These are phyloP conservation scores for Andrena hattorfiana DNA, from an alignment of 2,888 invertebrate species.

Conservation along the genomic window DNA sequence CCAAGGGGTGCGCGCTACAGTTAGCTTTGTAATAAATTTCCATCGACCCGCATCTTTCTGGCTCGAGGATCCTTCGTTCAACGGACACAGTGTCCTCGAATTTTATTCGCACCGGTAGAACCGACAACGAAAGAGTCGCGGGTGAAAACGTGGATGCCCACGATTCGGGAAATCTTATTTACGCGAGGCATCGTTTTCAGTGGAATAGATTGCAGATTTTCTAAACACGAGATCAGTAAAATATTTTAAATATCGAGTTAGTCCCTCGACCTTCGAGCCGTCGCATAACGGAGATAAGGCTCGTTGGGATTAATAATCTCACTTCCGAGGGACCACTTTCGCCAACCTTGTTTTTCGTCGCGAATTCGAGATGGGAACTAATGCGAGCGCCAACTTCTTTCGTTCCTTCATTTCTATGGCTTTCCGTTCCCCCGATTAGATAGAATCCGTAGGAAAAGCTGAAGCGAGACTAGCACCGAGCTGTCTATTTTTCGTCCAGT, in stretches of 20 bases:
- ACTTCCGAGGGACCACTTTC: slow-evolving; percentile 58
- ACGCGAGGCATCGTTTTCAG: not conserved
- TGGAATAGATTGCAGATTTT: not conserved
- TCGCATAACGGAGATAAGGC: slow-evolving; percentile 34
- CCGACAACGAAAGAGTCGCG: not conserved
- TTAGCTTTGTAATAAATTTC: not conserved
- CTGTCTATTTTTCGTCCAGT: not conserved
- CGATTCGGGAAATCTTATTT: not conserved
- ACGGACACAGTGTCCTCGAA: not conserved
- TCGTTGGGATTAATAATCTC: slow-evolving; percentile 55
- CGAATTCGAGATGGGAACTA: slow-evolving; percentile 16
- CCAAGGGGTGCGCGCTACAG: slow-evolving; percentile 13
- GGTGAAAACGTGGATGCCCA: not conserved
- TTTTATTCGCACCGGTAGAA: not conserved
- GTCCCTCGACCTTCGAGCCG: not conserved
- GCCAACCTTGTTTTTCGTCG: slow-evolving; percentile 58
- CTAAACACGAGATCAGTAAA: not conserved
- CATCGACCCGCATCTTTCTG: not conserved
- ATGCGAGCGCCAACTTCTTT: not conserved
- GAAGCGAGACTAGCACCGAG: slow-evolving; percentile 14
- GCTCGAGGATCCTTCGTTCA: not conserved
- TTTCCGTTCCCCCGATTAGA: slow-evolving; percentile 49
- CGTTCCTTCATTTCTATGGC: slow-evolving; percentile 33
- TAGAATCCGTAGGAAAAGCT: slow-evolving; percentile 36
- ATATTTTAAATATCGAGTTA: not conserved